Percentiles rank a stretch among this genome's conserved stretches.
These are phyloP conservation scores for Drosophila siamana DNA, from an alignment of 2,888 invertebrate species.

Conservation along the genomic window DNA sequence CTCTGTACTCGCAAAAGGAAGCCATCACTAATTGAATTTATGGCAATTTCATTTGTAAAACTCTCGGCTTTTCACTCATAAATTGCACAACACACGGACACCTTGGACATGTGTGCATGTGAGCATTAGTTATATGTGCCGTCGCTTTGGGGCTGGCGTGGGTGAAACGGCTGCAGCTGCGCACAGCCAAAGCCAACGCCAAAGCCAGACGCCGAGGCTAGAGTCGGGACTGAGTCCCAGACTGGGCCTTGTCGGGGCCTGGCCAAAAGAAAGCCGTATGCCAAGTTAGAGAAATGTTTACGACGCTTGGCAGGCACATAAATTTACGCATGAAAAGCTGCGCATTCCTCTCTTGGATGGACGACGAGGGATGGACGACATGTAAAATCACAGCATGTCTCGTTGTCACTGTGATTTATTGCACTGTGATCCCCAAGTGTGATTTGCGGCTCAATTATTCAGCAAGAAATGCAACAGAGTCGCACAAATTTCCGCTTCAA, in stretches of 20 bases:
- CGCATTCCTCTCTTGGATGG: slow-evolving; percentile 40
- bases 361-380: slow-evolving; percentile 45
- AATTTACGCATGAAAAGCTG: slow-evolving; percentile 80
- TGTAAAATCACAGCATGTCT: slow-evolving; percentile 46
- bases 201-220: slow-evolving; percentile 5
- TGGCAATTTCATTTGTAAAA: slow-evolving; percentile 73
- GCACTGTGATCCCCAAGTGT: slow-evolving; percentile 32
- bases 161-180: slow-evolving; percentile 77
- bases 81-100: slow-evolving; percentile 56
- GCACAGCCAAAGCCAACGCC: slow-evolving; percentile 42
- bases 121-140: slow-evolving; percentile 64
- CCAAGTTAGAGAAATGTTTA: slow-evolving; percentile 75
- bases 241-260: slow-evolving; percentile 7
- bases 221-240: slow-evolving; percentile 7
- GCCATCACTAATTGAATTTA: slow-evolving; percentile 75
- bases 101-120: slow-evolving; percentile 13
- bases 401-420: slow-evolving; percentile 72
- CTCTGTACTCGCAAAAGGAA: neutral
- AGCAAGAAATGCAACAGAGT: slow-evolving; percentile 6
- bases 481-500: neutral
- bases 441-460: slow-evolving; percentile 46
- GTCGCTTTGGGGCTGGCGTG: slow-evolving; percentile 71
- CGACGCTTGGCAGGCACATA: slow-evolving; percentile 76
- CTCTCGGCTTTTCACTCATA: slow-evolving; percentile 75
- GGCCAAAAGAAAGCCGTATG: slow-evolving; percentile 59